Evolutionary conservation across 1,140 invertebrate species (phyloP), one percentile per base, ranked within the genome.

Genomic region (Lycorma delicatula): DNA sequence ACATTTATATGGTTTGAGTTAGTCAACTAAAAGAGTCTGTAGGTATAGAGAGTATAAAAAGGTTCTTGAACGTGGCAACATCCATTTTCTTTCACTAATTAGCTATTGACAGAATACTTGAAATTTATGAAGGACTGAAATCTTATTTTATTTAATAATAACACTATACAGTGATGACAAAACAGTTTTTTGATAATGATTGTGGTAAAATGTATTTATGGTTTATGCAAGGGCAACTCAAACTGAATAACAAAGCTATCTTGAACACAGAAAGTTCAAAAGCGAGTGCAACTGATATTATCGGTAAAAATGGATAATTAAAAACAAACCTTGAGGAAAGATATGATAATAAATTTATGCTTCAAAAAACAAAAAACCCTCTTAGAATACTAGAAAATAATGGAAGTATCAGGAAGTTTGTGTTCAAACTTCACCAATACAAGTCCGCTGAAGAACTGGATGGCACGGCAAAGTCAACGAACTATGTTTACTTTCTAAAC

Each of bases 1-100:
- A 60, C 55, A 65, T 67, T 28, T 70, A 67, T 54, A 69, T 65
- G 18, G 63, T 67, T 13, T 34, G 56, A 56, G 60, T 58, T 12
- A 53, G 55, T 41, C 13, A 16, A 25, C 50, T 67, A 12, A 64
- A 65, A 63, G 60, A 63, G 36, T 70, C 67, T 61, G 47, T 60
- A 58, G 36, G 16, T 57, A 63, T 9, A 36, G 61, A 9, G 58
- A 66, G 36, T 70, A 66, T 56, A 54, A 59, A 52, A 59, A 61
- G 50, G 49, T 69, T 22, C 47, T 68, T 23, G 55, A 46, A 20
- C 56, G 66, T 50, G 58, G 60, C 22, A 67, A 60, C 59, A 68
- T 61, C 22, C 54, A 64, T 47, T 69, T 60, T 59, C 52, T 69
- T 36, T 57, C 63, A 20, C 51, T 68, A 51, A 46, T 63, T 49